phyloP scores from a whole-genome alignment of 2,797 vertebrate genomes.

The Emys orbicularis region DNA sequence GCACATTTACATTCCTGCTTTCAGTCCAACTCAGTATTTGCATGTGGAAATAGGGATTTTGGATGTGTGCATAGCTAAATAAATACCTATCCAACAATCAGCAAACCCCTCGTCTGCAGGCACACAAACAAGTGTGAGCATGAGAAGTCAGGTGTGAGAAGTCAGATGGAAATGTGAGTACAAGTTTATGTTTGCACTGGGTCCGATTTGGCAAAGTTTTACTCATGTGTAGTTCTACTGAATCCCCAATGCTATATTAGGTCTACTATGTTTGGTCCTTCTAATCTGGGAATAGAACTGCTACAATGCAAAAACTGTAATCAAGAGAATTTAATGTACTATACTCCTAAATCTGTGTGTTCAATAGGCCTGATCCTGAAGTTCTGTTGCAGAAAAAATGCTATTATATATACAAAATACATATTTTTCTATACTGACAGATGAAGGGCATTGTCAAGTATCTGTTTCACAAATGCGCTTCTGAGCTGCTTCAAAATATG shows the following conservation, averaged over 20 bases:
- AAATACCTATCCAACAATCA: background rate
- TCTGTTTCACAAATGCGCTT: background rate
- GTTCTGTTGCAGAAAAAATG: background rate
- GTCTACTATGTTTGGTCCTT: background rate
- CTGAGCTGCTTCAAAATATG: constrained; percentile 41
- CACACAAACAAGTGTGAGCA: background rate
- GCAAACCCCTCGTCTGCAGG: background rate
- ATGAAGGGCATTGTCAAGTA: background rate
- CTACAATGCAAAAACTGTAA: background rate
- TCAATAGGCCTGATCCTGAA: background rate
- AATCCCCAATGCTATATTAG: background rate
- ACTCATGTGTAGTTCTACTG: background rate
- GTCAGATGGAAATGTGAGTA: background rate
- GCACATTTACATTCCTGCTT: background rate
- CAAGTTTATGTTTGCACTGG: background rate
- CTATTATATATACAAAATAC: background rate
- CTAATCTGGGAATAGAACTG: background rate
- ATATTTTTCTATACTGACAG: background rate
- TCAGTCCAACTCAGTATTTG: background rate
- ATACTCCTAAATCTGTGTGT: background rate
- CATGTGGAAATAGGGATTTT: background rate
- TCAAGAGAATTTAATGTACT: background rate
- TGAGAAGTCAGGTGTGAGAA: background rate
- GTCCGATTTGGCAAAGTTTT: background rate
- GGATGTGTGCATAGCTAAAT: background rate